Percentiles rank a stretch among this genome's conserved stretches.
Conservation (phyloP, 1,140 invertebrate species). For the Nasonia longicornis region DNA sequence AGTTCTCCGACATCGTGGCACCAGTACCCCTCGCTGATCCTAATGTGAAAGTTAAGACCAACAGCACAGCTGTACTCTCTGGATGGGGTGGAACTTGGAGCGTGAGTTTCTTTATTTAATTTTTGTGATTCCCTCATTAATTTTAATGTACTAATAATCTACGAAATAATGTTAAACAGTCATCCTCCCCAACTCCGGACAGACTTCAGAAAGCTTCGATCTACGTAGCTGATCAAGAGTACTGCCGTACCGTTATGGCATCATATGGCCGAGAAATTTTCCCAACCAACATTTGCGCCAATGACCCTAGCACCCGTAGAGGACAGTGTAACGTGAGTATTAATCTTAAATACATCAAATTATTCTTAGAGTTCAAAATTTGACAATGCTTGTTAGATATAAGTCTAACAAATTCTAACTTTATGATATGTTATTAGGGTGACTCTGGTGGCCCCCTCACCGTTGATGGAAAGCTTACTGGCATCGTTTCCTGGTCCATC, state of each 20-base stretch:
- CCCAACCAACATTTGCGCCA: slow-evolving; percentile 14
- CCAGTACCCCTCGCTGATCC: neutral
- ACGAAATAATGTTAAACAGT: neutral
- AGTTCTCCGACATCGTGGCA: neutral
- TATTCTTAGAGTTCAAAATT: no score
- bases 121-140: neutral
- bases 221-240: slow-evolving; percentile 4
- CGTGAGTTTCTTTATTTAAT: neutral
- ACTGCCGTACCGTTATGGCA: slow-evolving; percentile 3
- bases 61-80: neutral
- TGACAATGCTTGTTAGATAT: no score
- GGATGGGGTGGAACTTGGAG: neutral
- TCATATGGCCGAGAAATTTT: neutral
- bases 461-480: neutral
- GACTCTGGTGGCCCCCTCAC: slow-evolving; percentile 34
- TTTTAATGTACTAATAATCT: neutral
- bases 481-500: slow-evolving; percentile 35
- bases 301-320: neutral
- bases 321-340: slow-evolving; percentile 22
- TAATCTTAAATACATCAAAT: no score
- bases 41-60: neutral
- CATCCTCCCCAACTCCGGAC: neutral
- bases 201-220: slow-evolving; percentile 9
- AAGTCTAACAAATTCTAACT: neutral
- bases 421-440: neutral